Evolutionary conservation across 2,888 invertebrate species (phyloP).

Genomic region (Ophioninae sp.): DNA sequence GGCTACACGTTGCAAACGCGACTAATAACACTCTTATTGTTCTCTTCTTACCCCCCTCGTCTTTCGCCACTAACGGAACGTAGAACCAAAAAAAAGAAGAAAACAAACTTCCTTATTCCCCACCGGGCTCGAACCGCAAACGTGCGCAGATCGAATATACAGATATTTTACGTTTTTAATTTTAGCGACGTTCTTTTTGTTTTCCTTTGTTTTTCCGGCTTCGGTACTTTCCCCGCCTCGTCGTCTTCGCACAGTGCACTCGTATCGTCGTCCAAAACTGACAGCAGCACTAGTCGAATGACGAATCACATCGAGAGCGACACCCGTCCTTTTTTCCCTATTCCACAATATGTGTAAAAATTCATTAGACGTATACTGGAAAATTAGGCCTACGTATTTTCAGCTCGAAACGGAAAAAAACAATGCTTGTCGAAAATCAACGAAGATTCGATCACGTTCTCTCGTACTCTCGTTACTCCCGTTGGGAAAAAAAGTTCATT

Average conservation of each 20-base stretch:
- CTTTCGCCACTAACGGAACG: not conserved
- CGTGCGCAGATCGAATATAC: too few relatives aligned
- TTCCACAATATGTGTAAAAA: slow-evolving; percentile 33
- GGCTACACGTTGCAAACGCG: not conserved
- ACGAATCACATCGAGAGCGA: slow-evolving; percentile 58
- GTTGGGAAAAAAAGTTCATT: slow-evolving; percentile 22
- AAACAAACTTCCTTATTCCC: slow-evolving; percentile 8
- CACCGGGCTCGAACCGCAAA: too few relatives aligned
- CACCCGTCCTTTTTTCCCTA: slow-evolving; percentile 42
- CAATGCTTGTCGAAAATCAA: slow-evolving; percentile 12
- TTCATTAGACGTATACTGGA: not conserved
- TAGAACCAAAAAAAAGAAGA: not conserved
- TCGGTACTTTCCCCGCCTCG: not conserved
- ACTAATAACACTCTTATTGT: not conserved
- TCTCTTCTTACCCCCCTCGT: not conserved
- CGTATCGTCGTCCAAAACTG: slow-evolving; percentile 57
- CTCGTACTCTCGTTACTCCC: slow-evolving; percentile 45
- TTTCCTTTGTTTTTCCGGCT: not conserved
- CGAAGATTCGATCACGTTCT: slow-evolving; percentile 41
- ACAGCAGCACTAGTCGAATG: slow-evolving; percentile 53
- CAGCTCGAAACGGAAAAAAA: not conserved
- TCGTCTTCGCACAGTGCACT: slow-evolving; percentile 20
- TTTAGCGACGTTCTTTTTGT: too few relatives aligned
- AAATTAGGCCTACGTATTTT: not conserved
- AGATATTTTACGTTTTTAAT: too few relatives aligned